Evolutionary conservation across 2,797 vertebrate species (phyloP).

Genomic region (Petrocephalus sullivani): DNA sequence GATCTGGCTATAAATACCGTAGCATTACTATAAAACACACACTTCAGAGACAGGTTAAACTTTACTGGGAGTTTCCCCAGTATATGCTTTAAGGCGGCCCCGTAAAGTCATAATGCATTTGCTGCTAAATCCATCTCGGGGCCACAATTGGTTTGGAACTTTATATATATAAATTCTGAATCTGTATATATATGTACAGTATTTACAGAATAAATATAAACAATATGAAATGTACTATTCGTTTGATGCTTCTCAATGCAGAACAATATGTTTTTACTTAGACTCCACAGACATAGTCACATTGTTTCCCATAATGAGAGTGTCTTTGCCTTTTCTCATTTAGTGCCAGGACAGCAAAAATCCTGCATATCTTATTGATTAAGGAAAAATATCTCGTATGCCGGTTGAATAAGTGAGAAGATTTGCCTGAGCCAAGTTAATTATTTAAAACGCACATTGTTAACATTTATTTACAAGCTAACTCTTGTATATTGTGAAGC

Average conservation of each 20-base stretch:
- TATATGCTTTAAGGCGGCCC: slow-evolving; percentile 10
- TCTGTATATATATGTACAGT: not conserved
- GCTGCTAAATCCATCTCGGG: not conserved
- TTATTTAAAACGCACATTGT: not conserved
- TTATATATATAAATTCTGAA: too few relatives aligned
- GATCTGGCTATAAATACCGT: slow-evolving; percentile 47
- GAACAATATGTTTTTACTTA: not conserved
- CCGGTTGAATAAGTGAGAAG: not conserved
- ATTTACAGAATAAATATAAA: not conserved
- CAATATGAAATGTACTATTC: not conserved
- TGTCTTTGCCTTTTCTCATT: not conserved
- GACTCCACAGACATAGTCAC: not conserved
- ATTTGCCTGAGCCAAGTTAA: not conserved
- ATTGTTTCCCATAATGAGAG: not conserved
- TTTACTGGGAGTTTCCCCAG: slow-evolving; percentile 30
- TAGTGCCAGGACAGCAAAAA: not conserved
- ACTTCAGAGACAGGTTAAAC: slow-evolving; percentile 23
- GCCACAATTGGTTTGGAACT: not conserved
- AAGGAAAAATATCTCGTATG: not conserved
- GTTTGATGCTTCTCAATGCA: not conserved
- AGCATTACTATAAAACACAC: slow-evolving; percentile 24
- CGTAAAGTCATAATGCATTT: not conserved
- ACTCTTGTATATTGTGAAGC: not conserved
- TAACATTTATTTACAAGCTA: not conserved
- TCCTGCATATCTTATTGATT: not conserved